phyloP scores from a whole-genome alignment of 2,797 vertebrate species.

The Sitta carolinensis region DNA sequence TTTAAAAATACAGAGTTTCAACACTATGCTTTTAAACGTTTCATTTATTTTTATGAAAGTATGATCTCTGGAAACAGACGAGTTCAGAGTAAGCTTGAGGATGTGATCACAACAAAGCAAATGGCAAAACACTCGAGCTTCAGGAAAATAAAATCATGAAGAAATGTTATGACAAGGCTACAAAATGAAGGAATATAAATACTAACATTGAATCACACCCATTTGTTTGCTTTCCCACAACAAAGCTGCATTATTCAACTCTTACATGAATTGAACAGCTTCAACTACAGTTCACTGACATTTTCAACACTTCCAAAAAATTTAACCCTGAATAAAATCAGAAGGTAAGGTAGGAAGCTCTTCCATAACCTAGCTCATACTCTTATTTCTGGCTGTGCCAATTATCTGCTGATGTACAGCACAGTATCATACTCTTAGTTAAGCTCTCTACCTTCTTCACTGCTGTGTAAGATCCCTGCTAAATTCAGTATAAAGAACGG shows the following conservation, averaged over 20 bases:
- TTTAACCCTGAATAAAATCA: neutral
- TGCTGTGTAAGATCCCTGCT: accelerated
- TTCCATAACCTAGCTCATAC: neutral
- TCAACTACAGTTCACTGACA: neutral
- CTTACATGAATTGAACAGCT: neutral
- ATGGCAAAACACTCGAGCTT: neutral
- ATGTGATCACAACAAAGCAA: neutral
- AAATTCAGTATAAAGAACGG: neutral
- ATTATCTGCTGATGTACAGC: neutral
- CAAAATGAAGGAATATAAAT: neutral
- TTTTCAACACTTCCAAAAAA: neutral
- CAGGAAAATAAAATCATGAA: neutral
- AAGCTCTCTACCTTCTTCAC: neutral
- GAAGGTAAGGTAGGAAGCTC: neutral
- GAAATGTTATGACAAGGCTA: neutral
- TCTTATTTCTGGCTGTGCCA: neutral
- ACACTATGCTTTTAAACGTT: neutral
- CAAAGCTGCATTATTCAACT: neutral
- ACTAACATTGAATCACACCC: neutral
- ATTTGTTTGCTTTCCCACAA: neutral
- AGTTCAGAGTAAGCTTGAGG: neutral
- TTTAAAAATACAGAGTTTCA: neutral
- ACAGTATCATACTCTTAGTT: accelerated
- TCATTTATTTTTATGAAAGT: neutral
- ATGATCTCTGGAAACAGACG: neutral